Percentiles rank a stretch among this genome's conserved stretches.
Evolutionary conservation across 1,140 invertebrate genomes (phyloP).

Genomic region (Drosophila takahashii): DNA sequence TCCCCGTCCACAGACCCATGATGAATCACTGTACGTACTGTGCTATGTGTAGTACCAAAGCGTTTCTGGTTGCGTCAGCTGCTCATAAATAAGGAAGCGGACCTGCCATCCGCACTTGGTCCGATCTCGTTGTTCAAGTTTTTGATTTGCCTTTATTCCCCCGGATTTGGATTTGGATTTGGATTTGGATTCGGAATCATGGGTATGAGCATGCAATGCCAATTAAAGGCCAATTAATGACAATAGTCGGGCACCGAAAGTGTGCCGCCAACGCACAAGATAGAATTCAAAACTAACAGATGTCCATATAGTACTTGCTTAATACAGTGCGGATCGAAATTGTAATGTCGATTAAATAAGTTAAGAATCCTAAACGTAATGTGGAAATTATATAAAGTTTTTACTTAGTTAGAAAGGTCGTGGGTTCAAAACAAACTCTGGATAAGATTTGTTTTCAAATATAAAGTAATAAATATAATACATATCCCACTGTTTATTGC

Average conservation of each 20-base stretch:
- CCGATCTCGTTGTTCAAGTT: constrained; percentile 17
- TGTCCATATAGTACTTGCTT: background rate
- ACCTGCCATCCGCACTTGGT: constrained; percentile 48
- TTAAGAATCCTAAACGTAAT: too few relatives aligned
- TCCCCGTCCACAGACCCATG: constrained; percentile 28
- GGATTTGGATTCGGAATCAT: constrained; percentile 1
- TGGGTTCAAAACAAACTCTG: too few relatives aligned
- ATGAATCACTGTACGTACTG: constrained; percentile 33
- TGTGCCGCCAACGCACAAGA: constrained; percentile 69
- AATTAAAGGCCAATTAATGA: constrained; percentile 80
- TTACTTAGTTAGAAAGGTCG: too few relatives aligned
- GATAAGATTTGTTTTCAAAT: too few relatives aligned
- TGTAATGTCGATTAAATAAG: background rate
- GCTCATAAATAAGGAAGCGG: constrained; percentile 64
- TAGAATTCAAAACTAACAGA: constrained; percentile 22
- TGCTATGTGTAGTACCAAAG: background rate
- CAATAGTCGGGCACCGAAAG: constrained; percentile 58
- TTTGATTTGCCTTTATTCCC: constrained; percentile 29
- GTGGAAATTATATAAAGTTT: too few relatives aligned
- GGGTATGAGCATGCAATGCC: constrained; percentile 51
- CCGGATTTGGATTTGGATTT: background rate
- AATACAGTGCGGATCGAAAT: constrained; percentile 8
- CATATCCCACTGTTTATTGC: too few relatives aligned
- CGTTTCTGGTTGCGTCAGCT: constrained; percentile 52
- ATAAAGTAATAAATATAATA: too few relatives aligned